A percentile compares a stretch with the other conserved stretches of the same genome.
Evolutionary conservation across 2,888 invertebrate species (phyloP).

Genomic region (Cheilosia soror): DNA sequence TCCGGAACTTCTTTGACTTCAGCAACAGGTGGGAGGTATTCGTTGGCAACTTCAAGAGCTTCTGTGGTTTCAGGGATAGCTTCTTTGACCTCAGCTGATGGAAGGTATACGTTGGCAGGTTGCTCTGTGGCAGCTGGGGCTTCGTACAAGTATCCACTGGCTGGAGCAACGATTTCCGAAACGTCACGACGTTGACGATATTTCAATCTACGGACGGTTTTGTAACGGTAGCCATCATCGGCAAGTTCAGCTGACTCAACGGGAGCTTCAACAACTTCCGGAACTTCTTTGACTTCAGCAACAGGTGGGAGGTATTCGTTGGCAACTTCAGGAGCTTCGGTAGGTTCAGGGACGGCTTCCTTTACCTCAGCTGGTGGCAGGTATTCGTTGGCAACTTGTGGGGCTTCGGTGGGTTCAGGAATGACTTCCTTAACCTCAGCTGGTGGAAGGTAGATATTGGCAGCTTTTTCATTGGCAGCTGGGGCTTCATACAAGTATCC

Average conservation of each 20-base stretch:
- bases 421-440: slow-evolving; percentile 9
- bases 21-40: not conserved
- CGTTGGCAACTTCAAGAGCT: not conserved
- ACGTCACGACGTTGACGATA: slow-evolving; percentile 58
- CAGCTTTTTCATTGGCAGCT: not conserved
- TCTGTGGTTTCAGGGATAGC: not conserved
- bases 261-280: not conserved
- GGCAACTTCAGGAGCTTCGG: slow-evolving; percentile 13
- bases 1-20: slow-evolving; percentile 26
- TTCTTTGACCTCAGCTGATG: slow-evolving; percentile 42
- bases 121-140: slow-evolving; percentile 3
- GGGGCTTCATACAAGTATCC: slow-evolving; percentile 38
- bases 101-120: slow-evolving; percentile 19
- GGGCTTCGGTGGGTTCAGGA: not conserved
- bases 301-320: slow-evolving; percentile 32
- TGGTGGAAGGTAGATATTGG: slow-evolving; percentile 23
- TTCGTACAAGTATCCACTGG: slow-evolving; percentile 35
- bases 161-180: slow-evolving; percentile 42
- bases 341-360: slow-evolving; percentile 1
- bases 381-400: slow-evolving; percentile 9
- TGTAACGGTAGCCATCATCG: slow-evolving; percentile 60
- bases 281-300: slow-evolving; percentile 36
- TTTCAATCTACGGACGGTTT: slow-evolving; percentile 39
- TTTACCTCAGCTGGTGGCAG: slow-evolving; percentile 47
- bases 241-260: slow-evolving; percentile 21